phyloP scores from a whole-genome alignment of 37 sponge, comb jelly and placozoan species.

The Hexactinellida sp. region DNA sequence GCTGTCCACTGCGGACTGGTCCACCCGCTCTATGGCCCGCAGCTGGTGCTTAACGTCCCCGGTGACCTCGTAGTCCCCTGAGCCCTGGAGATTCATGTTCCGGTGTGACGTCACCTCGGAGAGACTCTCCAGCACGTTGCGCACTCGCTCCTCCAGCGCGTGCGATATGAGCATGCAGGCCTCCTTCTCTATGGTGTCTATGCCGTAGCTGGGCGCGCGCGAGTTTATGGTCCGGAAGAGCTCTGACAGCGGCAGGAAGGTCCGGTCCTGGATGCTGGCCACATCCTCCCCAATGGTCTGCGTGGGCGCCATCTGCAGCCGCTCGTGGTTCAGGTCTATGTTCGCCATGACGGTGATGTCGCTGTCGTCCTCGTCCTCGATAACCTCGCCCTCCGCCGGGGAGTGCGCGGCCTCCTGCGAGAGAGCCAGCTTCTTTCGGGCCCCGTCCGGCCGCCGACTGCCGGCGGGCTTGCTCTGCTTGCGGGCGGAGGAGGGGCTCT shows the following conservation, averaged over 20 bases:
- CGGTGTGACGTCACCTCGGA: neutral
- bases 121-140: neutral
- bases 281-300: neutral
- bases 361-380: constrained; percentile 3
- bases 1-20: neutral
- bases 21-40: neutral
- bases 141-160: neutral
- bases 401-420: neutral
- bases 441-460: neutral
- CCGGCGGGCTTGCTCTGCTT: neutral
- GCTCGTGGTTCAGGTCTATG: constrained; percentile 2
- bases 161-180: neutral
- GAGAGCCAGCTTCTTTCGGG: neutral
- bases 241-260: neutral
- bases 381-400: neutral
- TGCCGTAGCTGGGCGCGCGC: neutral
- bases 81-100: neutral
- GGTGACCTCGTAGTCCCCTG: neutral
- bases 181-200: constrained; percentile 5
- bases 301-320: neutral
- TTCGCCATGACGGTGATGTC: constrained; percentile 3
- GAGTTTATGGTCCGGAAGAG: neutral
- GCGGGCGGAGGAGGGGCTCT: neutral
- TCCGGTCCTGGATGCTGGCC: constrained; percentile 13
- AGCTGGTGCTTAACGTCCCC: constrained; percentile 5